phyloP scores from a whole-genome alignment of 2,888 invertebrate species.

The Agapostemon virescens region DNA sequence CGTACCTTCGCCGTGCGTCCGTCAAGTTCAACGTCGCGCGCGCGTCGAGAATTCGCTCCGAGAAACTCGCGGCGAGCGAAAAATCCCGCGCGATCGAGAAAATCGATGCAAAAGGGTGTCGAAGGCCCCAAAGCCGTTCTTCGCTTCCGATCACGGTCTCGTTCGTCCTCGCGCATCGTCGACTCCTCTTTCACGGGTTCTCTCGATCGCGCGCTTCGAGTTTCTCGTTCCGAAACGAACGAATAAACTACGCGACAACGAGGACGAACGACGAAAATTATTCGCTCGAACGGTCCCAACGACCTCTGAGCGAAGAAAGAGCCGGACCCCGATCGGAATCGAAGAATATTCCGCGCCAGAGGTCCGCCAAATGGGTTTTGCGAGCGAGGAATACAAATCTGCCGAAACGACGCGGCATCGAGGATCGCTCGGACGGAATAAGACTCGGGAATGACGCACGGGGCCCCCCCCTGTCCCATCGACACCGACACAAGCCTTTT shows the following conservation, averaged over 20 bases:
- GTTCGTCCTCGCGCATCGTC: no score
- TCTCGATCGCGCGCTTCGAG: no score
- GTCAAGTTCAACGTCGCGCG: background rate
- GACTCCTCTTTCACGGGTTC: no score
- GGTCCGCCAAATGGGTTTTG: constrained; percentile 6
- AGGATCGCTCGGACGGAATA: background rate
- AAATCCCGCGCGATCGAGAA: no score
- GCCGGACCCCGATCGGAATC: background rate
- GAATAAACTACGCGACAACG: background rate
- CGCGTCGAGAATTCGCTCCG: background rate
- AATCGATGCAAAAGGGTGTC: no score
- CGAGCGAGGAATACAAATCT: constrained; percentile 12
- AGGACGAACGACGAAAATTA: background rate
- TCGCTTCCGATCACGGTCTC: no score
- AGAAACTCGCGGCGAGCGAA: background rate
- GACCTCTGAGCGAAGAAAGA: background rate
- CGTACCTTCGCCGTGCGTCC: background rate
- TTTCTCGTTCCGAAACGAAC: no score
- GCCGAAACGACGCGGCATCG: background rate
- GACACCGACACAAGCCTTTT: constrained; percentile 3
- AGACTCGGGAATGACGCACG: background rate
- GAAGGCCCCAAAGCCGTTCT: no score
- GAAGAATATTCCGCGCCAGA: background rate
- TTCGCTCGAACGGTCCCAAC: background rate
- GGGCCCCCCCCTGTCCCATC: background rate